Evolutionary conservation across 1,140 invertebrate genomes (phyloP).

Genomic region (Chlorops oryzae): DNA sequence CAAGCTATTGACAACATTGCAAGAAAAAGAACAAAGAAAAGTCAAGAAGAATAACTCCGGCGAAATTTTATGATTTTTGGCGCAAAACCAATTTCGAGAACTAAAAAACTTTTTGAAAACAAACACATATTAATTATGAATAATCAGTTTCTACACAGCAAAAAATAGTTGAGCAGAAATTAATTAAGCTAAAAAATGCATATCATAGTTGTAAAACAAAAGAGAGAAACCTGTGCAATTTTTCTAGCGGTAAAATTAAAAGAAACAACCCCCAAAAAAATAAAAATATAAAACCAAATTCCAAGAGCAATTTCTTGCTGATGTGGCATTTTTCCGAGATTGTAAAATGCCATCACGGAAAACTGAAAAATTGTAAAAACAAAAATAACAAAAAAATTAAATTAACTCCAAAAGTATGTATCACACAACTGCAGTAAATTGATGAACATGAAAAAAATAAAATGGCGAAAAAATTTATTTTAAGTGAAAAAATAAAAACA

Average conservation of each 20-base stretch:
- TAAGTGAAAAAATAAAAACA: too few species aligned
- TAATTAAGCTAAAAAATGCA: slow-evolving; percentile 67
- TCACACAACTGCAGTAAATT: too few species aligned
- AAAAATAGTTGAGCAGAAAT: slow-evolving; percentile 38
- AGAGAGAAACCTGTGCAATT: slow-evolving; percentile 11
- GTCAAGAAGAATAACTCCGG: not conserved
- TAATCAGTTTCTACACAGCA: slow-evolving; percentile 20
- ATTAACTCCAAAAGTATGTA: too few species aligned
- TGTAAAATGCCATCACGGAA: too few species aligned
- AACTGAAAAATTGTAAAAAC: too few species aligned
- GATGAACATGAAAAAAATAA: too few species aligned
- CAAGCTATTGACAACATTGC: slow-evolving; percentile 13
- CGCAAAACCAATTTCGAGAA: slow-evolving; percentile 22
- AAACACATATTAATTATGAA: slow-evolving; percentile 7
- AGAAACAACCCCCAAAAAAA: slow-evolving; percentile 9
- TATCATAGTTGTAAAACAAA: slow-evolving; percentile 76
- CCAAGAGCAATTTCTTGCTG: too few species aligned
- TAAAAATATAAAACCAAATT: slow-evolving; percentile 3
- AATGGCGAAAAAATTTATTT: too few species aligned
- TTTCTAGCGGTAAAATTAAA: too few species aligned
- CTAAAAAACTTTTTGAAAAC: slow-evolving; percentile 20
- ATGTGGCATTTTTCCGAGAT: too few species aligned
- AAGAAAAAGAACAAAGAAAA: slow-evolving; percentile 12
- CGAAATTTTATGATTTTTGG: slow-evolving; percentile 37
- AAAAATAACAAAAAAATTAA: too few species aligned